Conservation (phyloP, 2,888 invertebrate species). For the Gymnoscelis rufifasciata region DNA sequence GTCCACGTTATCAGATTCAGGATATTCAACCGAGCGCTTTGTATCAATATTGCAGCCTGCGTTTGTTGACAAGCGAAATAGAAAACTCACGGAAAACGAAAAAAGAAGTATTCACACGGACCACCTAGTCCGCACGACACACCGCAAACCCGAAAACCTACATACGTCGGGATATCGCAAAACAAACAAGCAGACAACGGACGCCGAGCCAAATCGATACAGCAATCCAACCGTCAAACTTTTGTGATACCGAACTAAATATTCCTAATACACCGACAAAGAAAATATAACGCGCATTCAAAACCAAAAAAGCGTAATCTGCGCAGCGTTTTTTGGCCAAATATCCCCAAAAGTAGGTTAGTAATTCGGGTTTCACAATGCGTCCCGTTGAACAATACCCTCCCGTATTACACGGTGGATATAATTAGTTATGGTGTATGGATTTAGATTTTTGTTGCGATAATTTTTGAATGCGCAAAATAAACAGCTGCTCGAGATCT, state of each 20-base stretch:
- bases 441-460: constrained; percentile 76
- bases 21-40: constrained; percentile 4
- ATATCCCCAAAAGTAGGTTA: constrained; percentile 77
- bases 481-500: constrained; percentile 73
- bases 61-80: constrained; percentile 49
- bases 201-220: constrained; percentile 66
- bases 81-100: constrained; percentile 45
- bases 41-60: constrained; percentile 23
- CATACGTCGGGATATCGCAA: constrained; percentile 60
- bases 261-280: constrained; percentile 61
- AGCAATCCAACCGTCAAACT: constrained; percentile 62
- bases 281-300: constrained; percentile 68
- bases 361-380: constrained; percentile 59
- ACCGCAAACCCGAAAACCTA: constrained; percentile 76
- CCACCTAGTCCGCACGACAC: constrained; percentile 53
- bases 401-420: constrained; percentile 72
- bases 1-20: constrained; percentile 1
- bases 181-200: constrained; percentile 60
- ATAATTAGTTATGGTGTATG: constrained; percentile 78
- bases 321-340: constrained; percentile 56
- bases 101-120: constrained; percentile 41
- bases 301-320: constrained; percentile 71
- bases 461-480: constrained; percentile 72
- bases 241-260: constrained; percentile 66
- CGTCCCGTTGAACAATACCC: constrained; percentile 55